Evolutionary conservation across 2,888 invertebrate species (phyloP), one percentile per base, ranked within the genome.

Genomic region (Calephelis perditalis): DNA sequence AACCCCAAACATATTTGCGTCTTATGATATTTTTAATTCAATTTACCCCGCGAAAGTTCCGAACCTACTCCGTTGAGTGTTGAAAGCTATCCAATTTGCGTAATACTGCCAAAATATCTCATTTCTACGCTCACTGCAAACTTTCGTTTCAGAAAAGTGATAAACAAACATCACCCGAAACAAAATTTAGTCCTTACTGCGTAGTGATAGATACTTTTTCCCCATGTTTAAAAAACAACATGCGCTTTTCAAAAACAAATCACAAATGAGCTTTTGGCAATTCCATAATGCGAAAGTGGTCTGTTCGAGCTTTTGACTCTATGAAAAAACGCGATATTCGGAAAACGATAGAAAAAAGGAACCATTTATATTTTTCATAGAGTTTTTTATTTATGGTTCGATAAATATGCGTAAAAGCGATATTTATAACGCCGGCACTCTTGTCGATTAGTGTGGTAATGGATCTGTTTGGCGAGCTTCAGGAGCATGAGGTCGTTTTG

Each of bases 71-170:
- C 84, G 89, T 86, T 82, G 90, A 90, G 90, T 90, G 90, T 90
- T 88, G 90, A 90, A 90, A 90, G 90, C 90, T 89, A 90, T 90
- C 90, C 90, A 90, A 90, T 90, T 90, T 90, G 89, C 89, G 88
- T 90, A 90, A 90, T 90, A 90, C 90, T 89, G 83, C 87, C 90
- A 88, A 90, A 90, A 90, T 90, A 90, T 90, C 90, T 90, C 89
- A 90, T 90, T 90, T 90, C 90, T 90, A 86, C 89, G 87, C 86
- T 88, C 81, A 84, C 84, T 85, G 81, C 74, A 72, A 69, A 73
- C 69, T 64, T 68, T 63, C 69, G 67, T 67, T 63, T 58, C 66
- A 64, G 67, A 73, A 79, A 54, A 36, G 54, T 36, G 54, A 26
- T 54, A 54, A 54, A 54, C 68, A 65, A 64, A 65, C 65, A 62